Base-by-base conservation (phyloP, 2,888 invertebrate genomes). In the Campoletis raptor region DNA sequence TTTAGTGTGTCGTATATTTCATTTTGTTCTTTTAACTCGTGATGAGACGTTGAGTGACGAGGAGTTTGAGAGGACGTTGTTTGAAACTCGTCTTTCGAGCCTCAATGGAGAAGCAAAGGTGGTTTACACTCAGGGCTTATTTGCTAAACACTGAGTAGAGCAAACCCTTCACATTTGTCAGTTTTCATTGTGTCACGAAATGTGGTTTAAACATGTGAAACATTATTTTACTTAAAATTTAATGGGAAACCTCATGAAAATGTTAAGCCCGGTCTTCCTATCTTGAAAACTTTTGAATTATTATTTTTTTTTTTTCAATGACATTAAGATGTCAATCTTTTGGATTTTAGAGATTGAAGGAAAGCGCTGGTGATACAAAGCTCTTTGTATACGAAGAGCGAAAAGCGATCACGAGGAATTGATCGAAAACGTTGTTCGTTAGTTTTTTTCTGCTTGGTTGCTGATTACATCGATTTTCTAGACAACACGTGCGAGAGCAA, bases 1-100 rank as follows among this genome's bases (percentile, higher is more conserved):
- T 48, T 18, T 6, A 48, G 48, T 18, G 48, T 18, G 15, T 61
- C 30, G 36, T 48, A 18, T 18, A 36, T 37, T 21, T 15, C 66
- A 21, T 21, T 52, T 57, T 52, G n/a, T 67, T 52, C 30, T 45
- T 5, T 42, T 30, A 30, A 54, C 30, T 6, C 21, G 74, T 52
- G 45, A 42, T 57, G 36, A 45, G 30, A 21, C 69, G 40, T 54
- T 45, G 69, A 70, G 66, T 70, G 82, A 79, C 52, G 80, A 83
- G 83, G 83, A 79, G 30, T 72, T 52, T 72, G 70, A 70, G 66
- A 72, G 77, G 48, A 24, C 72, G 77, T 66, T 72, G 83, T 64
- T 83, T 72, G 64, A 61, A 78, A 78, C 83, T 72, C 66, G 48
- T 45, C 70, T 78, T 78, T 72, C 78, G 36, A 78, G 70, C 12